phyloP scores from a whole-genome alignment of 2,113 vertebrate genomes.

The Cricetomys ansorgei region DNA sequence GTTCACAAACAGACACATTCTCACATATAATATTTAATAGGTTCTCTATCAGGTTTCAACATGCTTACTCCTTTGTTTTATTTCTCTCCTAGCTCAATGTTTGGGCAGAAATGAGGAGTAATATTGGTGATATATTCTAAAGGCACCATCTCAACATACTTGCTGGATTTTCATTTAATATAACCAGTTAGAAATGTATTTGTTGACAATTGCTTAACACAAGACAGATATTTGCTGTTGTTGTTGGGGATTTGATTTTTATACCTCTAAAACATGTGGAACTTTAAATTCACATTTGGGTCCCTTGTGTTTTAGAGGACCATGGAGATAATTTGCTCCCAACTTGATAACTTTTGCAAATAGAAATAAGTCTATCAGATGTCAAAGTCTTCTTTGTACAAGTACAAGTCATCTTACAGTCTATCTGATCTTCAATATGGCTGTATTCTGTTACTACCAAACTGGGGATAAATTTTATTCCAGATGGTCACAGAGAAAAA shows the following conservation, averaged over 20 bases:
- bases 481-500: neutral
- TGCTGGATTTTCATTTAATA: neutral
- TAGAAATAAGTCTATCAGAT: neutral
- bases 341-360: neutral
- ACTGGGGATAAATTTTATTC: neutral
- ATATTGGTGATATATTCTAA: neutral
- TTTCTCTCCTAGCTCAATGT: neutral
- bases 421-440: neutral
- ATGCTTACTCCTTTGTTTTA: neutral
- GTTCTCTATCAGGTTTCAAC: neutral
- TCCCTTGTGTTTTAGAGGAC: neutral
- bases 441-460: neutral
- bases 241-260: neutral
- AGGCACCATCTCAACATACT: neutral
- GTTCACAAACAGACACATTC: neutral
- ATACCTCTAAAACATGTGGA: neutral
- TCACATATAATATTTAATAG: neutral
- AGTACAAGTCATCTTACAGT: neutral
- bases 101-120: neutral
- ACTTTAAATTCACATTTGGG: neutral
- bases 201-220: neutral
- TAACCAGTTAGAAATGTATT: neutral
- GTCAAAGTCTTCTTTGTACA: too few species aligned
- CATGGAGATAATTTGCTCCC: neutral
- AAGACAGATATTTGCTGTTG: neutral